Percentiles rank a stretch among this genome's conserved stretches.
Evolutionary conservation across 2,113 vertebrate genomes (phyloP).

Genomic region (Poecile atricapillus): DNA sequence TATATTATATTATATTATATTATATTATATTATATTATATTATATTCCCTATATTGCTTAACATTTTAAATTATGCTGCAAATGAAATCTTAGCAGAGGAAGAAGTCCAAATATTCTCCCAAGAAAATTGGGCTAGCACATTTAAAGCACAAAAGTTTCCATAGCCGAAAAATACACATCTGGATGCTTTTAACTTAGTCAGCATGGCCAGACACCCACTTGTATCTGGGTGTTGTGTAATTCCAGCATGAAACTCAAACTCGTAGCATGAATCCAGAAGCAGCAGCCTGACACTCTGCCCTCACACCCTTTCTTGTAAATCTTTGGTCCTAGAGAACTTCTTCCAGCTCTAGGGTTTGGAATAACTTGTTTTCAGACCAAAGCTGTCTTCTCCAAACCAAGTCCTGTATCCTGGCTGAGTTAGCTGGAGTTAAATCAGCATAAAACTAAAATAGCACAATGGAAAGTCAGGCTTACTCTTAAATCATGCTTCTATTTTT

Average conservation of each 20-base stretch:
- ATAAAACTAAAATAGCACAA: constrained; percentile 55
- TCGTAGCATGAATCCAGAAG: constrained; percentile 23
- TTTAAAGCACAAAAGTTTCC: constrained; percentile 28
- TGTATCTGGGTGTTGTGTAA: constrained; percentile 40
- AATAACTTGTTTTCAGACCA: constrained; percentile 18
- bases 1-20: neutral
- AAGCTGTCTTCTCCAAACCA: constrained; percentile 19
- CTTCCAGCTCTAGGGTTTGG: constrained; percentile 30
- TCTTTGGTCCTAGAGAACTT: neutral
- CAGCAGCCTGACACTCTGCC: neutral
- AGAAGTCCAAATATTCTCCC: neutral
- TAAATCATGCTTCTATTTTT: constrained; percentile 61
- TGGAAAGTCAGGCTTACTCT: constrained; percentile 49
- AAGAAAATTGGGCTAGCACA: neutral
- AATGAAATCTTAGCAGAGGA: neutral
- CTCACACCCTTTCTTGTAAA: constrained; percentile 46
- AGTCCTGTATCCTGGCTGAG: constrained; percentile 16
- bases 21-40: neutral
- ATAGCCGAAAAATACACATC: constrained; percentile 51
- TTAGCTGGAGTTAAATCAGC: constrained; percentile 46
- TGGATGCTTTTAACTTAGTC: constrained; percentile 56
- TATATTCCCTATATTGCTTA: neutral
- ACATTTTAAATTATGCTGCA: neutral
- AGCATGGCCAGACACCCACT: constrained; percentile 40
- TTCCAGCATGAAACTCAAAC: constrained; percentile 32